These are phyloP conservation scores for Leptatherina wallacei DNA, from an alignment of 2,797 vertebrate genomes.

Conservation along the genomic window DNA sequence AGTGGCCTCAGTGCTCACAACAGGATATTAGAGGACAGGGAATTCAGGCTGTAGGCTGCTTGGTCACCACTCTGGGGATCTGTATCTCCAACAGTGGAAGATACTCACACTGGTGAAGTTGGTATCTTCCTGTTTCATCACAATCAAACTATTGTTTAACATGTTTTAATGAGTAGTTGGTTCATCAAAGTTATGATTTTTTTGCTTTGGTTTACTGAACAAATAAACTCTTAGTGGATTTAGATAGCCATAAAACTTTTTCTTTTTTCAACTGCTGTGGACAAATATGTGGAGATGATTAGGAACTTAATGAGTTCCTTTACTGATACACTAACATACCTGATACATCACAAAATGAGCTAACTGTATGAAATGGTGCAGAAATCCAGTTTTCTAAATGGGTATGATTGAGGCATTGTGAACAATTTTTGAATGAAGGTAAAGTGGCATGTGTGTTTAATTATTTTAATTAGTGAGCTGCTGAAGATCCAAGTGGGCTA, in stretches of 20 bases:
- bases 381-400: not conserved
- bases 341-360: not conserved
- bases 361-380: not conserved
- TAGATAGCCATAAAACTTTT: not conserved
- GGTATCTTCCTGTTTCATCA: not conserved
- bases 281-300: no score
- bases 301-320: no score
- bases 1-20: slow-evolving; percentile 55
- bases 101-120: not conserved
- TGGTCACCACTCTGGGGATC: slow-evolving; percentile 50
- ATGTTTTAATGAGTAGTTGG: not conserved
- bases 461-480: not conserved
- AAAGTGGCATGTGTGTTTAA: not conserved
- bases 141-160: not conserved
- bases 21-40: slow-evolving; percentile 61
- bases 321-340: no score
- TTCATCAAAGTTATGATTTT: not conserved
- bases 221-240: not conserved
- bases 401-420: not conserved
- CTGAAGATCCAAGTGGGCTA: no score
- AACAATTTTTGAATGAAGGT: not conserved
- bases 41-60: slow-evolving; percentile 45
- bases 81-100: slow-evolving; percentile 23
- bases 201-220: not conserved
- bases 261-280: no score